phyloP scores from a whole-genome alignment of 1,140 invertebrate genomes.

The Macrobrachium nipponense region DNA sequence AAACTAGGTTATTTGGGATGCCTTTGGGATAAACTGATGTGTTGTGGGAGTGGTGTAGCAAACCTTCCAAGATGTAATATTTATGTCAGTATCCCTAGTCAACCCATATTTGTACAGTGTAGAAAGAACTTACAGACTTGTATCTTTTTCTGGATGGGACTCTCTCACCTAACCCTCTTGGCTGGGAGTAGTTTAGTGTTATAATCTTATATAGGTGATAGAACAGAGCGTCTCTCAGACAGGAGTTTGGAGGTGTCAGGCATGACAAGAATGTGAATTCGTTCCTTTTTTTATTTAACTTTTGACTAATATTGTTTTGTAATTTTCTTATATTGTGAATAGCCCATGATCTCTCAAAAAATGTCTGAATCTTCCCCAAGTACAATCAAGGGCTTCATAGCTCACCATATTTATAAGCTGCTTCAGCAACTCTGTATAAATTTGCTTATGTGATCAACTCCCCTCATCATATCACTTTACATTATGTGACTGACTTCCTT shows the following conservation, averaged over 20 bases:
- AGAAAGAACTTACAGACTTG: slow-evolving; percentile 59
- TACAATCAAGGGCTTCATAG: slow-evolving; percentile 53
- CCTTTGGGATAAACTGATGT: slow-evolving; percentile 23
- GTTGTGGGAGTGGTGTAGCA: slow-evolving; percentile 15
- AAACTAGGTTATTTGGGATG: slow-evolving; percentile 35
- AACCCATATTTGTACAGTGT: slow-evolving; percentile 55
- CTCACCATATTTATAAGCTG: slow-evolving; percentile 55
- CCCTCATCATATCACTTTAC: slow-evolving; percentile 42
- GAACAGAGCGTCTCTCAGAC: slow-evolving; percentile 46
- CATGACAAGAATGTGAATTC: slow-evolving; percentile 39
- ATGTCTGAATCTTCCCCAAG: slow-evolving; percentile 49
- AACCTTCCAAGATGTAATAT: slow-evolving; percentile 47
- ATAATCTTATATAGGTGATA: slow-evolving; percentile 56
- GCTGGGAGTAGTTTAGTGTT: slow-evolving; percentile 60
- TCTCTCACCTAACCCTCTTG: slow-evolving; percentile 60
- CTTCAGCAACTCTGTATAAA: slow-evolving; percentile 28
- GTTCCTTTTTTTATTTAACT: slow-evolving; percentile 6
- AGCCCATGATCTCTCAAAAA: slow-evolving; percentile 45
- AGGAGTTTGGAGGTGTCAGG: slow-evolving; percentile 41
- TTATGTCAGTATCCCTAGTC: slow-evolving; percentile 33
- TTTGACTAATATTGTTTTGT: not conserved
- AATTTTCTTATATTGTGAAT: slow-evolving; percentile 18
- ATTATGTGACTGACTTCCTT: not conserved
- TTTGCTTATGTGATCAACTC: slow-evolving; percentile 30
- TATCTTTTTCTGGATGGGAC: slow-evolving; percentile 59